Evolutionary conservation across 2,797 vertebrate genomes (phyloP).

Genomic region (Austrolebias charrua): DNA sequence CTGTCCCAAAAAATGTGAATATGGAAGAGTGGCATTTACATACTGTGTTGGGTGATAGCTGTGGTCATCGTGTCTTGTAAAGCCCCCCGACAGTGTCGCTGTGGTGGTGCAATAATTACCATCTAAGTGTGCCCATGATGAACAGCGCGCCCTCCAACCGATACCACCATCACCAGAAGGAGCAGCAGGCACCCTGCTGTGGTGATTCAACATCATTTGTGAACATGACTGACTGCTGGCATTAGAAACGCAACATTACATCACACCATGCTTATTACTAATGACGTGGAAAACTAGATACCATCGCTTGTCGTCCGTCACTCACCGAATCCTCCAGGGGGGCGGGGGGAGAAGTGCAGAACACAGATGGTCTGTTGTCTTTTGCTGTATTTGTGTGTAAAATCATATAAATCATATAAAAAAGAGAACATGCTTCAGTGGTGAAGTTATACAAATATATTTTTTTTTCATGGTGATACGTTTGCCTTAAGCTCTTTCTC

Average conservation of each 20-base stretch:
- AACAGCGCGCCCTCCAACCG: conserved; percentile 66
- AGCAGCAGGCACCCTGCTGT: conserved; percentile 60
- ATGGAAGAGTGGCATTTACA: not conserved
- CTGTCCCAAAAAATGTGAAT: no score
- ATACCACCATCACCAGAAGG: conserved; percentile 66
- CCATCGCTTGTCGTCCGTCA: conserved; percentile 74
- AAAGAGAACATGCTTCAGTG: conserved; percentile 1
- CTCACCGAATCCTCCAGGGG: conserved; percentile 44
- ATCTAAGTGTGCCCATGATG: conserved; percentile 70
- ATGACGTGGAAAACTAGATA: conserved; percentile 83
- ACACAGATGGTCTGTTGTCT: conserved; percentile 2
- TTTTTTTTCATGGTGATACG: conserved; percentile 14
- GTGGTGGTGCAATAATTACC: conserved; percentile 64
- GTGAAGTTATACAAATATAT: conserved; percentile 11
- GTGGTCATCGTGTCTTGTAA: conserved; percentile 18
- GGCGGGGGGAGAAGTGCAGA: conserved; percentile 10
- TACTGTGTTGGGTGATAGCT: conserved; percentile 2
- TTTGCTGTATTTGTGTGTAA: conserved; percentile 5
- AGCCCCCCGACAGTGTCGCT: conserved; percentile 18
- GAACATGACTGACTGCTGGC: conserved; percentile 80
- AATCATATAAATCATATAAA: not conserved
- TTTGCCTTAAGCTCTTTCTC: conserved; percentile 22
- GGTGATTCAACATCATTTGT: conserved; percentile 81
- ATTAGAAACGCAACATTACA: conserved; percentile 84
- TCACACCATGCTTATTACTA: conserved; percentile 72